These are phyloP conservation scores for Aphodius granarius DNA, from an alignment of 2,888 invertebrate genomes.

Conservation along the genomic window DNA sequence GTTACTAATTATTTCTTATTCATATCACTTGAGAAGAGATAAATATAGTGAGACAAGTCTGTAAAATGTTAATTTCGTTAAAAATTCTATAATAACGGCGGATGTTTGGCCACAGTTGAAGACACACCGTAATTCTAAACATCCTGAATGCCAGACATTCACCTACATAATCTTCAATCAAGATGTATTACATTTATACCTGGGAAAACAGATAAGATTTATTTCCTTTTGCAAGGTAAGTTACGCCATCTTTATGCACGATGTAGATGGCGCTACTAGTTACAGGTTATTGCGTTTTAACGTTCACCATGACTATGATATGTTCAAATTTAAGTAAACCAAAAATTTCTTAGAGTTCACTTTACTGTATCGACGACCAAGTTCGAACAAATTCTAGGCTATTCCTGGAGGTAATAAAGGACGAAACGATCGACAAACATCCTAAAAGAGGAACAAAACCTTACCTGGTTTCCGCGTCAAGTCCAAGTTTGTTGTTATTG, in stretches of 20 bases:
- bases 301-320: no score
- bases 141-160: neutral
- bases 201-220: no score
- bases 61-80: neutral
- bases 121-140: neutral
- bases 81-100: neutral
- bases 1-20: neutral
- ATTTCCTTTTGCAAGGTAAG: no score
- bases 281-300: no score
- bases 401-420: neutral
- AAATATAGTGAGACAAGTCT: neutral
- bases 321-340: no score
- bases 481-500: slow-evolving; percentile 59
- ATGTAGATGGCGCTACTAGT: no score
- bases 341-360: neutral
- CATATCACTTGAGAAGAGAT: neutral
- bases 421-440: neutral
- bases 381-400: neutral
- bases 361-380: neutral
- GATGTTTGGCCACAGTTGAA: neutral
- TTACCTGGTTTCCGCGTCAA: slow-evolving; percentile 62
- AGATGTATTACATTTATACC: neutral
- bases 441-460: slow-evolving; percentile 40
- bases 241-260: no score
- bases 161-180: neutral